phyloP scores from a whole-genome alignment of 2,888 invertebrate species.

The Drosophila multiciliata region DNA sequence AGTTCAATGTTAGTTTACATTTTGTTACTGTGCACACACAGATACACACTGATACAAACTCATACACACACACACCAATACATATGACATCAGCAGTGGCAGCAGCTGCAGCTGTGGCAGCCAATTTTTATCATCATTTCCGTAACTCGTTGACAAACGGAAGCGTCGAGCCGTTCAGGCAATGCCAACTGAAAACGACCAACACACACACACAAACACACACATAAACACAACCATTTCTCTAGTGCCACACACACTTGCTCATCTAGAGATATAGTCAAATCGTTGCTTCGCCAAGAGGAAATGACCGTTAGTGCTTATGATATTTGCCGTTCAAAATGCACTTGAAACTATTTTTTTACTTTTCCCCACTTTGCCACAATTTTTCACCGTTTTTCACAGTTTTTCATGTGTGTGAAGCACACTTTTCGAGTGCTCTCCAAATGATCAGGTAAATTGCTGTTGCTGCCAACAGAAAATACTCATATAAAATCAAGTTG shows the following conservation, averaged over 20 bases:
- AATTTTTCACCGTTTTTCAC: neutral
- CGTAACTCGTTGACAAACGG: slow-evolving; percentile 82
- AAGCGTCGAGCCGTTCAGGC: slow-evolving; percentile 75
- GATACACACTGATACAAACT: slow-evolving; percentile 10
- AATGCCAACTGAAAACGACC: slow-evolving; percentile 37
- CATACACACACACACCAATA: slow-evolving; percentile 38
- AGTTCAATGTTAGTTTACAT: neutral
- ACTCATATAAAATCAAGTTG: slow-evolving; percentile 18
- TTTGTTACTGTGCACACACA: slow-evolving; percentile 11
- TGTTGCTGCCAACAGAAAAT: slow-evolving; percentile 5
- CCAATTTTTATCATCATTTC: slow-evolving; percentile 82
- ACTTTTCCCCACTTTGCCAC: slow-evolving; percentile 28
- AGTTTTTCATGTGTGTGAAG: slow-evolving; percentile 40
- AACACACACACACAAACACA: slow-evolving; percentile 18
- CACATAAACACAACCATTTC: neutral
- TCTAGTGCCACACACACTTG: neutral
- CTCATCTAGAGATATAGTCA: slow-evolving; percentile 12
- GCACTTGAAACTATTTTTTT: slow-evolving; percentile 62
- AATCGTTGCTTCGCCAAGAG: slow-evolving; percentile 32
- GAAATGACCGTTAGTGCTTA: slow-evolving; percentile 78
- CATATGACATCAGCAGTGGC: slow-evolving; percentile 33
- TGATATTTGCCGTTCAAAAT: slow-evolving; percentile 67
- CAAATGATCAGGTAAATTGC: slow-evolving; percentile 21
- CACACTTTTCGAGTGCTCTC: slow-evolving; percentile 21
- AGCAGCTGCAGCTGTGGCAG: slow-evolving; percentile 66